Evolutionary conservation across 2,113 vertebrate genomes (phyloP).

Genomic region (Cyanoliseus patagonus): DNA sequence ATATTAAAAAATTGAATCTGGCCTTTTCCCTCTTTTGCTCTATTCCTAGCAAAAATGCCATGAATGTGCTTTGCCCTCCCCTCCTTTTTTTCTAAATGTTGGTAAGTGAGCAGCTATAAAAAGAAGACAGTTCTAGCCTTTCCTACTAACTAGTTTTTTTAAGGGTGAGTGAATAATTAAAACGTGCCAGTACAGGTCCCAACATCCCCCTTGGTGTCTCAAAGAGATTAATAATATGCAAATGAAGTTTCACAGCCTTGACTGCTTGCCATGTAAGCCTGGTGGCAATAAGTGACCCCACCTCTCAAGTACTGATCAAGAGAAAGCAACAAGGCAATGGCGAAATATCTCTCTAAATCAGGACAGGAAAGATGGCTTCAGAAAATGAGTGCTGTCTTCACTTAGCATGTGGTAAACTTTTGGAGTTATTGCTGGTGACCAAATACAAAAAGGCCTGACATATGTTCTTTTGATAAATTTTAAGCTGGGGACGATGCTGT

Average conservation of each 20-base stretch:
- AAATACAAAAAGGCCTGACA: conserved; percentile 17
- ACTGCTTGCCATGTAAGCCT: background rate
- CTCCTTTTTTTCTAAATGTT: background rate
- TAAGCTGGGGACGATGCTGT: background rate
- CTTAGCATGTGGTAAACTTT: background rate
- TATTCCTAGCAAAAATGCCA: background rate
- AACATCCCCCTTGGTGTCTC: background rate
- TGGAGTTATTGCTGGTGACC: conserved; percentile 23
- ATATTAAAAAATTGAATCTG: background rate
- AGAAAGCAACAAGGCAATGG: background rate
- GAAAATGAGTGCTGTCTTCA: background rate
- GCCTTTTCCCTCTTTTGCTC: background rate
- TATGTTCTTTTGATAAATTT: background rate
- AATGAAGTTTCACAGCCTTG: background rate
- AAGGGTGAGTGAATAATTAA: background rate
- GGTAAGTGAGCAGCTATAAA: background rate
- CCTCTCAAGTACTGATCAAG: background rate
- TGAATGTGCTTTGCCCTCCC: background rate
- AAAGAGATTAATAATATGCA: background rate
- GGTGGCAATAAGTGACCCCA: background rate
- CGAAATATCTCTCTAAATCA: background rate
- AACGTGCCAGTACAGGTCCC: background rate
- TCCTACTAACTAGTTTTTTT: background rate
- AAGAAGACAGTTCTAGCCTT: background rate
- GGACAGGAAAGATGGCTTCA: background rate